These are phyloP conservation scores for Drosophila tsacasi DNA, from an alignment of 1,140 invertebrate genomes.

Conservation along the genomic window DNA sequence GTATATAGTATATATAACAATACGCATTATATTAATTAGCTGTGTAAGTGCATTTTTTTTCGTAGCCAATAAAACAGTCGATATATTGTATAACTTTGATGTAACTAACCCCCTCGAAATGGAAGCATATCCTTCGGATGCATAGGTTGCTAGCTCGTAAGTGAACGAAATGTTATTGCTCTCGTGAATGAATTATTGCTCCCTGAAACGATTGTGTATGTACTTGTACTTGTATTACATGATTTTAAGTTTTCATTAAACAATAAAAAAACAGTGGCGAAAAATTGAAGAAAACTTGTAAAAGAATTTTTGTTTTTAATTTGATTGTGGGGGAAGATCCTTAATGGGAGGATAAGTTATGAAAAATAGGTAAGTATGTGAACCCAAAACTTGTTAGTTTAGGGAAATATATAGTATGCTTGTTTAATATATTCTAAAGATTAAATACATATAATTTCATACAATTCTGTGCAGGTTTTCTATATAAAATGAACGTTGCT, in stretches of 20 bases:
- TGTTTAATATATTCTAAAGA: too few species aligned
- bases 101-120: slow-evolving; percentile 24
- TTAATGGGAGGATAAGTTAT: background rate
- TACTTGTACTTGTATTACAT: slow-evolving; percentile 53
- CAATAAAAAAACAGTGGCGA: slow-evolving; percentile 38
- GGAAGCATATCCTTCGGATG: slow-evolving; percentile 12
- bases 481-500: background rate
- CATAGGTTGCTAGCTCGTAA: slow-evolving; percentile 16
- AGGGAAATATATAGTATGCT: background rate
- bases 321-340: background rate
- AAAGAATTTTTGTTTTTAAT: background rate
- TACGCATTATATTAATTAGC: slow-evolving; percentile 70
- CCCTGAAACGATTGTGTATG: slow-evolving; percentile 52
- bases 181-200: slow-evolving; percentile 50
- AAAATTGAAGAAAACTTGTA: background rate
- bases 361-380: background rate
- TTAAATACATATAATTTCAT: background rate
- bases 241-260: slow-evolving; percentile 60
- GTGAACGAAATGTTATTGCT: slow-evolving; percentile 71
- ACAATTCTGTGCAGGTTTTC: background rate
- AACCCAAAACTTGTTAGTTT: background rate
- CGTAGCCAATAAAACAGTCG: slow-evolving; percentile 66
- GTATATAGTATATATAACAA: slow-evolving; percentile 13
- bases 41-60: slow-evolving; percentile 72
- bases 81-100: slow-evolving; percentile 43